phyloP scores from a whole-genome alignment of 2,888 invertebrate species.

The Spicauda simplicius region DNA sequence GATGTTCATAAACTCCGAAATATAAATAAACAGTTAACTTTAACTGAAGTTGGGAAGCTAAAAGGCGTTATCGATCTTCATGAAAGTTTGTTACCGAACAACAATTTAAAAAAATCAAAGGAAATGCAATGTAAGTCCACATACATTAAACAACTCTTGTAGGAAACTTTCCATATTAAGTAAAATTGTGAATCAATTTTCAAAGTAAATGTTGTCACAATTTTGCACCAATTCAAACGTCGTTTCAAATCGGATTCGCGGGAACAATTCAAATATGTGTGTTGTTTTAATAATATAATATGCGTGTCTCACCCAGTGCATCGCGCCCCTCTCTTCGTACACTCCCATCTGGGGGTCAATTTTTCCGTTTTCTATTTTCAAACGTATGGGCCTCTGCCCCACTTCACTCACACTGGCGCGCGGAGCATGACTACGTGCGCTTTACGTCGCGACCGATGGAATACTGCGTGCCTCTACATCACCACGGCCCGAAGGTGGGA shows the following conservation, averaged over 20 bases:
- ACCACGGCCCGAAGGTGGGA: conserved; percentile 51
- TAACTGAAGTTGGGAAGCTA: too few species aligned
- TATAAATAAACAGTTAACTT: not conserved
- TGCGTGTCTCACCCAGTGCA: conserved; percentile 92
- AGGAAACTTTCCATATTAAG: not conserved
- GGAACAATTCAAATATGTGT: conserved; percentile 13
- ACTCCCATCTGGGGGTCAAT: conserved; percentile 94
- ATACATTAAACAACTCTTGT: conserved; percentile 5
- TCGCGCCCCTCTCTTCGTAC: conserved; percentile 95
- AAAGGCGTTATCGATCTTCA: not conserved
- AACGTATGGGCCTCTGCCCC: conserved; percentile 80
- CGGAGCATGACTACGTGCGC: conserved; percentile 66
- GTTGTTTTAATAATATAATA: conserved; percentile 14
- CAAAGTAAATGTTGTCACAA: not conserved
- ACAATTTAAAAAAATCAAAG: not conserved
- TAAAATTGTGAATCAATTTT: not conserved
- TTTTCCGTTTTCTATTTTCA: conserved; percentile 81
- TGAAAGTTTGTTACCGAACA: not conserved
- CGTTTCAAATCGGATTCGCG: conserved; percentile 18
- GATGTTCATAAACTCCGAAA: too few species aligned
- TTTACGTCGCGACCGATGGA: conserved; percentile 75
- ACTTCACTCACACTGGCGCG: conserved; percentile 77
- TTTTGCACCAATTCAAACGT: conserved; percentile 16
- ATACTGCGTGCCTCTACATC: conserved; percentile 56
- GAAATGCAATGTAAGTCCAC: not conserved